A percentile compares a stretch with the other conserved stretches of the same genome.
These are phyloP conservation scores for Myiotriccus ornatus DNA, from an alignment of 2,797 vertebrate genomes.

Conservation along the genomic window DNA sequence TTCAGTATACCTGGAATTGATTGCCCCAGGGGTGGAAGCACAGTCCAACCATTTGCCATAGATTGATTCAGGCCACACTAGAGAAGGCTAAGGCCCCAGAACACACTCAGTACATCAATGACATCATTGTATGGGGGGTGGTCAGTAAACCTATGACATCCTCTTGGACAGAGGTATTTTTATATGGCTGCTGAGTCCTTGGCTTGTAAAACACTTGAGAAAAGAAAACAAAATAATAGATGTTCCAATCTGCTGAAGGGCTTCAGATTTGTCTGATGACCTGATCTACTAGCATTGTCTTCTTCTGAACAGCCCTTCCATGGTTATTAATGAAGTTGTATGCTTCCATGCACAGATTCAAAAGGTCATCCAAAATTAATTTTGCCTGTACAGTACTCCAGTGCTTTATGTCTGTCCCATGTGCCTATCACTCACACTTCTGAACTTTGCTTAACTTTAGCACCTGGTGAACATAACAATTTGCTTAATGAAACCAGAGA, in stretches of 20 bases:
- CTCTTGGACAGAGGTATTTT: background rate
- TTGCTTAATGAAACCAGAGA: slow-evolving; percentile 31
- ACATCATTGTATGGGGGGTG: too few relatives aligned
- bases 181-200: background rate
- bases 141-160: too few relatives aligned
- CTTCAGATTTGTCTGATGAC: background rate
- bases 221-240: background rate
- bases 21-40: too few relatives aligned
- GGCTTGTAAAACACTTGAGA: background rate
- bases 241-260: background rate
- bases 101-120: too few relatives aligned
- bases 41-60: too few relatives aligned
- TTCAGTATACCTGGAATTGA: too few relatives aligned
- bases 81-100: too few relatives aligned
- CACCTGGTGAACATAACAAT: slow-evolving; percentile 35
- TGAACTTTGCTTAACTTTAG: slow-evolving; percentile 65
- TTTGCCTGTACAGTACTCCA: slow-evolving; percentile 11
- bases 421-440: slow-evolving; percentile 14
- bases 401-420: background rate
- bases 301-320: background rate
- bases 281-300: background rate
- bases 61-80: too few relatives aligned
- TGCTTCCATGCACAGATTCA: background rate
- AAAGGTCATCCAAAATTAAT: slow-evolving; percentile 54
- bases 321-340: slow-evolving; percentile 18